Evolutionary conservation across 2,888 invertebrate species (phyloP), one percentile per base, ranked within the genome.

Genomic region (Hipparchia semele): DNA sequence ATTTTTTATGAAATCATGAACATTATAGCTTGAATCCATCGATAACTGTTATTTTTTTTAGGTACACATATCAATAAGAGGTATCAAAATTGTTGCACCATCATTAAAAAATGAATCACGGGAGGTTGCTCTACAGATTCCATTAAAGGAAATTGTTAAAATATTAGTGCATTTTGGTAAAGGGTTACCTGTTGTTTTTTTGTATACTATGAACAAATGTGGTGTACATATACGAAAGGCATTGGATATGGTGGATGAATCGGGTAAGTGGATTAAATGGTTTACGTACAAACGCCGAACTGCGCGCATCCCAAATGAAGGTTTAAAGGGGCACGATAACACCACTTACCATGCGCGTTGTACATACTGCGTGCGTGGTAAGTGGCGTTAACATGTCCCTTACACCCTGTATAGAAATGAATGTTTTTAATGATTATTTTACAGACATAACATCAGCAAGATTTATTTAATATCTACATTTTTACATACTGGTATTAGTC

Each of bases 81-180:
- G 95, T 1, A 90, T 95, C 13, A 94, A 95, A 81, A 94, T 96
- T 75, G 94, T 95, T 74, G 95, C 95, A 23, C 95, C 96, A 39
- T 91, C 94, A 70, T 90, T 95, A 7, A 94, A 91, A 80, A 94
- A 95, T 87, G 92, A 94, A 73, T 86, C 87, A 7, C 92, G 94
- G 70, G 90, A 94, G 76, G 95, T 95, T 68, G 95, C 95, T 1
- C 87, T 98, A 23, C 95, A 95, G 81, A 95, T 98, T 77, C 95
- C 96, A 76, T 92, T 95, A 69, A 94, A 94, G 75, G 96, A 96
- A 85, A 95, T 98, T 68, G 95, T 97, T 1, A 96, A 96, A 91
- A 95, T 98, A 76, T 91, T 97, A 79, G 96, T 96, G 65, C 96
- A 97, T 91, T 97, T 97, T 90, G 96, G 96, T 4, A 96, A 96